Evolutionary conservation across 2,888 invertebrate genomes (phyloP).

Genomic region (Heliconius cydno): DNA sequence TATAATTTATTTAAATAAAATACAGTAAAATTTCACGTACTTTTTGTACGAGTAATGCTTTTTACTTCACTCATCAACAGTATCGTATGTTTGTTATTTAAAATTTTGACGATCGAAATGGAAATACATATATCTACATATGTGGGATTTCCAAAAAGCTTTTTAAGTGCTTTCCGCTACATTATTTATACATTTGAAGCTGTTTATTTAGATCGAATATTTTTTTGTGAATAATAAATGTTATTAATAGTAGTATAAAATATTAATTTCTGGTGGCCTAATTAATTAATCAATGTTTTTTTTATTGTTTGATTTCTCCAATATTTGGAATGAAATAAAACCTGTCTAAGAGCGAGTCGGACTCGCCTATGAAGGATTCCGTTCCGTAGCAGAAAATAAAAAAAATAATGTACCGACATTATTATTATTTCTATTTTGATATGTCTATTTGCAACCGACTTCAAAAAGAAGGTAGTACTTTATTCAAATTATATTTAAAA

Average conservation of each 20-base stretch:
- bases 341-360: too few species aligned
- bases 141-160: neutral
- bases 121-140: neutral
- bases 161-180: constrained; percentile 17
- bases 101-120: constrained; percentile 10
- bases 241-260: neutral
- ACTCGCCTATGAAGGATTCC: too few species aligned
- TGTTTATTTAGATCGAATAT: neutral
- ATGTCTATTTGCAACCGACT: too few species aligned
- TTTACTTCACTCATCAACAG: neutral
- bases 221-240: neutral
- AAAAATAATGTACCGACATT: too few species aligned
- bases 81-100: constrained; percentile 14
- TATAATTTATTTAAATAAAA: neutral
- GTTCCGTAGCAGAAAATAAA: too few species aligned
- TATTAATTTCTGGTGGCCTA: neutral
- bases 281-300: neutral
- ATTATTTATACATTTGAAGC: constrained; percentile 14
- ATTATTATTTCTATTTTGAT: too few species aligned
- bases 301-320: too few species aligned
- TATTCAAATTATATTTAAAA: too few species aligned
- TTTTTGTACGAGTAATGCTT: neutral
- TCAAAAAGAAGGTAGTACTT: too few species aligned
- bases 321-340: too few species aligned
- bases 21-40: neutral